Evolutionary conservation across 2,113 vertebrate species (phyloP).

Genomic region (Romanogobio albipinnatus): DNA sequence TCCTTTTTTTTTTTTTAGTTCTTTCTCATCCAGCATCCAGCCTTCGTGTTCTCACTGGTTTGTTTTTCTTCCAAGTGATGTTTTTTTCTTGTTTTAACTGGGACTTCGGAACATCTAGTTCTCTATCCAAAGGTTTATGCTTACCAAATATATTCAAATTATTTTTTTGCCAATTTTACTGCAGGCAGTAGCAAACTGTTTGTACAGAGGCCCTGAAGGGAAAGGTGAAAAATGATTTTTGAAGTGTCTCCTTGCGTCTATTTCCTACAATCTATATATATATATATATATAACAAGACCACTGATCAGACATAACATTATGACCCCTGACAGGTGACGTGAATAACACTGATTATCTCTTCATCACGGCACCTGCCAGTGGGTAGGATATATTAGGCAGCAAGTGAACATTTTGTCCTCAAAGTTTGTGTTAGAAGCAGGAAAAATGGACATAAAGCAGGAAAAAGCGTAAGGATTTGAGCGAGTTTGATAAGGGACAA

Average conservation of each 20-base stretch:
- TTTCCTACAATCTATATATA: background rate
- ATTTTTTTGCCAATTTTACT: background rate
- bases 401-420: too few relatives aligned
- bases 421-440: too few relatives aligned
- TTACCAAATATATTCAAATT: background rate
- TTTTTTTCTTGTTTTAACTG: background rate
- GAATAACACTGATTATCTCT: too few relatives aligned
- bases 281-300: too few relatives aligned
- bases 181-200: background rate
- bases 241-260: background rate
- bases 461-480: too few relatives aligned
- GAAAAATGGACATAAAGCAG: too few relatives aligned
- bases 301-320: too few relatives aligned
- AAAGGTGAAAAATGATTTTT: background rate
- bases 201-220: background rate
- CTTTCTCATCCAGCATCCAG: background rate
- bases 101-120: background rate
- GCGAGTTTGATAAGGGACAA: too few relatives aligned
- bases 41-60: background rate
- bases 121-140: background rate
- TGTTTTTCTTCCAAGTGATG: slow-evolving; percentile 8
- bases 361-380: too few relatives aligned
- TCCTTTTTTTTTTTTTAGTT: background rate
- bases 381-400: too few relatives aligned
- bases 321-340: too few relatives aligned